A percentile compares a stretch with the other conserved stretches of the same genome.
phyloP scores from a whole-genome alignment of 2,888 invertebrate species.

The Lamellibrachia satsuma region DNA sequence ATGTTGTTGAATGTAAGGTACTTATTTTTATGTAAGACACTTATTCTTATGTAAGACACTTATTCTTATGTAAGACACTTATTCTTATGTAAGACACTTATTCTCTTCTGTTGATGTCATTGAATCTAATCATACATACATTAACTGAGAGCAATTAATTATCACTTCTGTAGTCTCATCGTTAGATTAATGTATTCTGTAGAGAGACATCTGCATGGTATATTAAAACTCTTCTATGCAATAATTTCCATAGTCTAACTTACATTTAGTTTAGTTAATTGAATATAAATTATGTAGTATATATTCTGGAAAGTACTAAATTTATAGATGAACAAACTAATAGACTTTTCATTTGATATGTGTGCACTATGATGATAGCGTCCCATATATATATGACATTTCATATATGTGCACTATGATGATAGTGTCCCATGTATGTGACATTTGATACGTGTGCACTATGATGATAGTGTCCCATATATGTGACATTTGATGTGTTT shows the following conservation, averaged over 20 bases:
- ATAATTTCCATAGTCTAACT: not conserved
- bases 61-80: not conserved
- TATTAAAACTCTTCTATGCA: not conserved
- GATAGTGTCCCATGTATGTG: not conserved
- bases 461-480: not conserved
- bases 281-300: not conserved
- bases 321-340: not conserved
- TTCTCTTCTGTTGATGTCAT: not conserved
- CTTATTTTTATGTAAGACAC: too few relatives aligned
- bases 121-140: not conserved
- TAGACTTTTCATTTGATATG: not conserved
- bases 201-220: not conserved
- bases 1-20: not conserved
- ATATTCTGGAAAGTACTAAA: not conserved
- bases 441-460: not conserved
- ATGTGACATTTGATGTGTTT: not conserved
- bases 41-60: not conserved
- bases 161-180: not conserved
- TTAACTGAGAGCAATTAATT: not conserved
- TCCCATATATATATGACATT: not conserved
- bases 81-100: not conserved
- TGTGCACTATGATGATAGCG: not conserved
- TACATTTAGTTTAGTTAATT: not conserved
- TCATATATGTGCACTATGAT: not conserved
- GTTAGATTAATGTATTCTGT: not conserved